Conservation (phyloP, 2,113 vertebrate species). For the Syrrhaptes paradoxus region DNA sequence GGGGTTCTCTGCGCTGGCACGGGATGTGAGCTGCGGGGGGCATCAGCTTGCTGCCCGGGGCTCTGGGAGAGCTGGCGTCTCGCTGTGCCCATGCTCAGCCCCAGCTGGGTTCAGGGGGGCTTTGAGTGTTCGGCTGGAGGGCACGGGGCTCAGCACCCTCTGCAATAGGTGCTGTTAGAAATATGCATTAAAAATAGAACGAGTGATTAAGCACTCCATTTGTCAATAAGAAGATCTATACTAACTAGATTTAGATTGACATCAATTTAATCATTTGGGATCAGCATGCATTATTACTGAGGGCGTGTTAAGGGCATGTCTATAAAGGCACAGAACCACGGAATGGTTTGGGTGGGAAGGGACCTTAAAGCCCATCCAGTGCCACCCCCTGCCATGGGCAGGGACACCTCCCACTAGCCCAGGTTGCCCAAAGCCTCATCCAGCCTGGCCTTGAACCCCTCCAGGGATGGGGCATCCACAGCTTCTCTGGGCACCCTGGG, state of each 20-base stretch:
- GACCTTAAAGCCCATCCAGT: too few species aligned
- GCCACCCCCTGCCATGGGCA: too few species aligned
- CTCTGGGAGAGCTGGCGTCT: rapidly evolving
- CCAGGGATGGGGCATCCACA: too few species aligned
- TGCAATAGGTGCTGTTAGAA: background rate
- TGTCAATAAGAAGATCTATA: background rate
- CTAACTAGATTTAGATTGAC: background rate
- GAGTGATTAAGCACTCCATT: rapidly evolving
- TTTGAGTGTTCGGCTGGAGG: rapidly evolving
- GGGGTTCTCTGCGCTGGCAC: rapidly evolving
- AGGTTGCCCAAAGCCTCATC: too few species aligned
- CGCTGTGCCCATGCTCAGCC: background rate
- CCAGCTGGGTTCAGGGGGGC: background rate
- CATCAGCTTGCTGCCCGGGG: background rate
- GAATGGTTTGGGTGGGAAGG: too few species aligned
- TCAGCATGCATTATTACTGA: background rate
- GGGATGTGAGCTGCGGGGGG: background rate
- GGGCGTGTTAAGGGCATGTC: rapidly evolving
- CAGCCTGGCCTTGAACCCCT: too few species aligned
- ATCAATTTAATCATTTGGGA: background rate
- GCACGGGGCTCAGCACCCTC: background rate
- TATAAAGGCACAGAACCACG: background rate
- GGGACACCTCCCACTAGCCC: too few species aligned
- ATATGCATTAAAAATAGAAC: rapidly evolving
- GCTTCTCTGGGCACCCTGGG: too few species aligned